These are phyloP conservation scores for Sitta carolinensis DNA, from an alignment of 2,797 vertebrate genomes.

Conservation along the genomic window DNA sequence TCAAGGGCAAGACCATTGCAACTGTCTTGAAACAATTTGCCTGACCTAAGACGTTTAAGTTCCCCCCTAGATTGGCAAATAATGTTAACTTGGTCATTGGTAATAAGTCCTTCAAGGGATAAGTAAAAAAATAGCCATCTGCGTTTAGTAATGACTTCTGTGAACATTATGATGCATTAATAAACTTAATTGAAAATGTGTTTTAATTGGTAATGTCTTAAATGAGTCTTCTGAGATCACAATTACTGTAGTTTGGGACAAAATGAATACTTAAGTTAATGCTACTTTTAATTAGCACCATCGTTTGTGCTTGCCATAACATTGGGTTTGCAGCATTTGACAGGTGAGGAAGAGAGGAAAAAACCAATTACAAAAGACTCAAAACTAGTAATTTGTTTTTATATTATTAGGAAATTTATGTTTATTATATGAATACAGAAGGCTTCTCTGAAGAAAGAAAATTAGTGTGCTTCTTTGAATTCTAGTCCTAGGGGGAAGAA, in stretches of 20 bases:
- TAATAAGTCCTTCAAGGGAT: neutral
- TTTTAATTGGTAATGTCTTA: neutral
- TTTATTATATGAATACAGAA: neutral
- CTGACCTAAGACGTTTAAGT: neutral
- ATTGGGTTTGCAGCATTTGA: neutral
- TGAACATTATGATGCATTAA: neutral
- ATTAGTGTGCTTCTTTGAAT: neutral
- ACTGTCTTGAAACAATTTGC: neutral
- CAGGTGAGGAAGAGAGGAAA: neutral
- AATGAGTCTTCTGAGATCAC: neutral
- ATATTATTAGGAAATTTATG: neutral
- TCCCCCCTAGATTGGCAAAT: neutral
- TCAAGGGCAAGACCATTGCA: neutral
- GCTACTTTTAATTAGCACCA: neutral
- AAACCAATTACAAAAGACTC: neutral
- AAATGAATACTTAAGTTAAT: neutral
- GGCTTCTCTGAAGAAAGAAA: neutral
- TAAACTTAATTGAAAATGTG: neutral
- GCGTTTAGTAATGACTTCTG: neutral
- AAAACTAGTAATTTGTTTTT: neutral
- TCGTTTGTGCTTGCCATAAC: neutral
- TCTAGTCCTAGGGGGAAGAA: rapidly evolving
- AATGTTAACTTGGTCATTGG: neutral
- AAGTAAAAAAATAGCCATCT: neutral
- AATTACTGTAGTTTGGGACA: neutral